Conservation (phyloP, 2,797 vertebrate species). For the Petrocephalus sullivani region DNA sequence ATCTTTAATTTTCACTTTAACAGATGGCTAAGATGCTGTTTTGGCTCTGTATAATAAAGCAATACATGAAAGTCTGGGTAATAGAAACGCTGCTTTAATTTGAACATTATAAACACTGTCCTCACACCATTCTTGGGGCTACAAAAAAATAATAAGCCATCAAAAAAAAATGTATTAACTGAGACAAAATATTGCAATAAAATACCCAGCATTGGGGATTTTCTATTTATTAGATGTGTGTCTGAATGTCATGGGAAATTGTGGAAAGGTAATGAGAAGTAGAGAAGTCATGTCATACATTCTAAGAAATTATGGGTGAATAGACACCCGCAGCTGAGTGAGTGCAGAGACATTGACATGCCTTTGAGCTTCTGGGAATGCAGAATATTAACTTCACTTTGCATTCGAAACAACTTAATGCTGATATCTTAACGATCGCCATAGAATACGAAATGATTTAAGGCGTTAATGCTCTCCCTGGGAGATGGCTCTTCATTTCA, state of each 20-base stretch:
- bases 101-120: not conserved
- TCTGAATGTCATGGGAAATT: not conserved
- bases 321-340: not conserved
- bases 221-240: not conserved
- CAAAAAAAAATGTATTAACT: not conserved
- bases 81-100: not conserved
- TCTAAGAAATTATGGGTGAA: not conserved
- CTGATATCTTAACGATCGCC: not conserved
- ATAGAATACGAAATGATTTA: not conserved
- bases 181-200: not conserved
- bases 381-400: not conserved
- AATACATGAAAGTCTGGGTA: not conserved
- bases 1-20: not conserved
- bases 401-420: not conserved
- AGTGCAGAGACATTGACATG: not conserved
- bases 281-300: not conserved
- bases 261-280: not conserved
- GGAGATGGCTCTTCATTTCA: not conserved
- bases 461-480: not conserved
- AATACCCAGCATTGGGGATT: not conserved
- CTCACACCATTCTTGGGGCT: not conserved
- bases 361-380: not conserved
- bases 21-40: not conserved
- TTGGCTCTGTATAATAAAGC: not conserved
- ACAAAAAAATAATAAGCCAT: not conserved